Conservation (phyloP, 2,888 invertebrate genomes). For the Seira sanloemensis region DNA sequence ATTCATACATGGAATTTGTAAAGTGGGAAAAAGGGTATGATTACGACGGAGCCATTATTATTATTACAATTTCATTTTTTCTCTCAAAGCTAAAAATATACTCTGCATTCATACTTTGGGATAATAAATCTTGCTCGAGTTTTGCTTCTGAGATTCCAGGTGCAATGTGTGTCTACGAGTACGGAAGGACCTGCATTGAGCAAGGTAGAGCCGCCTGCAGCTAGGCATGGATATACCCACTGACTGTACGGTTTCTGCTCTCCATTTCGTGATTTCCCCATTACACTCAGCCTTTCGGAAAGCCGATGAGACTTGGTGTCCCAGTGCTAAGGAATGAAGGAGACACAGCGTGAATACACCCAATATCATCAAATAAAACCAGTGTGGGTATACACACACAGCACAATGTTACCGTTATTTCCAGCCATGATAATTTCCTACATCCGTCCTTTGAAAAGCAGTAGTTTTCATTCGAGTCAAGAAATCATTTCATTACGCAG, state of each 20-base stretch:
- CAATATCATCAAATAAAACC: constrained; percentile 17
- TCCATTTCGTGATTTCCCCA: constrained; percentile 26
- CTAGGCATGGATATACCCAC: not conserved
- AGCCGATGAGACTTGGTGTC: not conserved
- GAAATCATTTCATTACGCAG: constrained; percentile 36
- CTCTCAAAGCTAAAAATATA: no score
- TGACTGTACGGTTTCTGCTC: not conserved
- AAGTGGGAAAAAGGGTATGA: no score
- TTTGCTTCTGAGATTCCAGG: no score
- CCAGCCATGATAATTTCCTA: constrained; percentile 47
- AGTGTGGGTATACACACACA: no score
- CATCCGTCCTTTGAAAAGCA: constrained; percentile 47
- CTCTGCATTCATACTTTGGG: no score
- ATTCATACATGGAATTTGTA: no score
- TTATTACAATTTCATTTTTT: no score
- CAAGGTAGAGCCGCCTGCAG: constrained; percentile 20
- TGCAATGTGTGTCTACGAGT: not conserved
- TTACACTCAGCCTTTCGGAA: not conserved
- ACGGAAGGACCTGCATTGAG: not conserved
- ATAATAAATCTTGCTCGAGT: no score
- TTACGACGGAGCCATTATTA: no score
- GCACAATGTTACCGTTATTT: constrained; percentile 50
- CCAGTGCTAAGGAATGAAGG: constrained; percentile 16
- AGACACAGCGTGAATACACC: constrained; percentile 30
- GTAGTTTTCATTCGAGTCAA: not conserved